A percentile compares a stretch with the other conserved stretches of the same genome.
Evolutionary conservation across 2,888 invertebrate species (phyloP).

Genomic region (Monopis laevigella): DNA sequence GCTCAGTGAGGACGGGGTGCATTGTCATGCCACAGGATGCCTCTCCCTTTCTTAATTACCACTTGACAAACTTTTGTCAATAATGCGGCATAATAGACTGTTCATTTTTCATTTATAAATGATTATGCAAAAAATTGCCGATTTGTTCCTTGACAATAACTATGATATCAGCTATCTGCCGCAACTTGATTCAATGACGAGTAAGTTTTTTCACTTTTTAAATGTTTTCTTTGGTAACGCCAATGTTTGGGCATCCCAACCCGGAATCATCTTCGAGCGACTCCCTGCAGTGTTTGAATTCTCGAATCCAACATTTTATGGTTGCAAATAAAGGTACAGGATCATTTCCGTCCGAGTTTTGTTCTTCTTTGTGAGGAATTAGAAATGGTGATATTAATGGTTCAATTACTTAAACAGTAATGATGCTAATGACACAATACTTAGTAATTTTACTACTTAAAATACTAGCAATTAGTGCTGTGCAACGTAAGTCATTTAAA

Average conservation of each 20-base stretch:
- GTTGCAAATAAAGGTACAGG: no score
- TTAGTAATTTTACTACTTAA: not conserved
- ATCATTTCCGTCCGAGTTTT: not conserved
- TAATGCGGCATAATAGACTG: no score
- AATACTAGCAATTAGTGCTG: not conserved
- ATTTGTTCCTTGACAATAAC: constrained; percentile 15
- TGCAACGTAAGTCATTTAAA: not conserved
- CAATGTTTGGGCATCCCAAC: not conserved
- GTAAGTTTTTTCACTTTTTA: constrained; percentile 6
- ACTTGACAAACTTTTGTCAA: no score
- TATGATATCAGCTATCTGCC: constrained; percentile 15
- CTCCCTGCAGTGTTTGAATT: no score
- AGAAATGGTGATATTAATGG: not conserved
- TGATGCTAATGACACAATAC: not conserved
- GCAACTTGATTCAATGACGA: constrained; percentile 14
- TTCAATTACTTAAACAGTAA: not conserved
- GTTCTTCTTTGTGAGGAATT: not conserved
- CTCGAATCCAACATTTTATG: no score
- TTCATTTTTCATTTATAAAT: constrained; percentile 5
- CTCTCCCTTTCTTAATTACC: no score
- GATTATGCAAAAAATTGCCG: constrained; percentile 11
- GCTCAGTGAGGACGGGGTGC: no score
- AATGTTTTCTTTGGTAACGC: not conserved
- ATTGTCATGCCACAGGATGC: no score
- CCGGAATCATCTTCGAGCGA: not conserved